Evolutionary conservation across 1,140 invertebrate genomes (phyloP).

Genomic region (Drosophila bifasciata): DNA sequence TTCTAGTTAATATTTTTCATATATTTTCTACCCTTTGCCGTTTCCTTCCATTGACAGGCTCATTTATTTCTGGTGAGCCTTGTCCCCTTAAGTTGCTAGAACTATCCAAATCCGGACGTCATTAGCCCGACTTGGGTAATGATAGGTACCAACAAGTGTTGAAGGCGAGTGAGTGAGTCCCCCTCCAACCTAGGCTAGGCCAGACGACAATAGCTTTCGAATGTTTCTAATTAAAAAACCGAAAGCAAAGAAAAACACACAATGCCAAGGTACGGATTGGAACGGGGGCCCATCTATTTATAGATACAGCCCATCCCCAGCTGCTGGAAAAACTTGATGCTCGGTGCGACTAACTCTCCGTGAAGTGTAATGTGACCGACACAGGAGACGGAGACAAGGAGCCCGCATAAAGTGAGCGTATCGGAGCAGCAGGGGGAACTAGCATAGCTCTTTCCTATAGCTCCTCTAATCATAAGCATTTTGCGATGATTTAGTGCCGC

Average conservation of each 20-base stretch:
- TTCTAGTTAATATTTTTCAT: not conserved
- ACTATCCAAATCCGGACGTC: constrained; percentile 34
- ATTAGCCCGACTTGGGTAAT: constrained; percentile 58
- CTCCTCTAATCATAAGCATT: constrained; percentile 77
- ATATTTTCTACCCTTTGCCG: constrained; percentile 23
- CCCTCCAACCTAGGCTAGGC: no score
- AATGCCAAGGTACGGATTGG: constrained; percentile 32
- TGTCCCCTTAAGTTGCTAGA: constrained; percentile 28
- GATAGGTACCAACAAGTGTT: constrained; percentile 77
- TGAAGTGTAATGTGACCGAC: constrained; percentile 67
- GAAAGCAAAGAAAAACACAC: constrained; percentile 6
- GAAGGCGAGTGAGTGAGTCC: not conserved
- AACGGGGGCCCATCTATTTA: constrained; percentile 40
- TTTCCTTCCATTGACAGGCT: constrained; percentile 55
- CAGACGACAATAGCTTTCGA: constrained; percentile 74
- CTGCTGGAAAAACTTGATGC: constrained; percentile 45
- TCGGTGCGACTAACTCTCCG: constrained; percentile 62
- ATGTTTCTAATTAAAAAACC: constrained; percentile 80
- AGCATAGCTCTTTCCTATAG: constrained; percentile 5
- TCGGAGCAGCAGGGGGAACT: no score
- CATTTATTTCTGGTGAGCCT: constrained; percentile 72
- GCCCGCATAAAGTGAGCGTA: no score
- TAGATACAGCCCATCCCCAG: constrained; percentile 48
- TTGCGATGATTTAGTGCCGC: constrained; percentile 74
- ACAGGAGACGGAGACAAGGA: constrained; percentile 16